These are phyloP conservation scores for Drosophila micromelanica DNA, from an alignment of 1,140 invertebrate species.

Conservation along the genomic window DNA sequence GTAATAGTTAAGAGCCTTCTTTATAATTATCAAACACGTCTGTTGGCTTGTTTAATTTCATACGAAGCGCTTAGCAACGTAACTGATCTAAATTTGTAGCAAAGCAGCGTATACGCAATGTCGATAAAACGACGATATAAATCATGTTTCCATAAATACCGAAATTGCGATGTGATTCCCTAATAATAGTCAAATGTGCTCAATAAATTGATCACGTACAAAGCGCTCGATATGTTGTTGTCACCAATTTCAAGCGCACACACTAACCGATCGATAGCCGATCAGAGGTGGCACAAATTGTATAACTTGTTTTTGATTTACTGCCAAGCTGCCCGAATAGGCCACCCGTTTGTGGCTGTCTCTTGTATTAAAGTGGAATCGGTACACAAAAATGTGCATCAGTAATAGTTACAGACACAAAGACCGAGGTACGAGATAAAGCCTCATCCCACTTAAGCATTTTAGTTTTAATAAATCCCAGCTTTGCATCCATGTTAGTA, in stretches of 20 bases:
- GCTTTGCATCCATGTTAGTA: constrained; percentile 55
- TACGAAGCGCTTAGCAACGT: constrained; percentile 51
- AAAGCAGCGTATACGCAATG: constrained; percentile 70
- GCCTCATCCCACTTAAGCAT: constrained; percentile 21
- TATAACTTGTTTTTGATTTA: constrained; percentile 61
- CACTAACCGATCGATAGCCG: constrained; percentile 62
- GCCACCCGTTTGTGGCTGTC: constrained; percentile 21
- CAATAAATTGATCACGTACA: constrained; percentile 80
- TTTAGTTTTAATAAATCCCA: constrained; percentile 51
- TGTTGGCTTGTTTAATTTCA: constrained; percentile 15
- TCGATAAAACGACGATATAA: constrained; percentile 48
- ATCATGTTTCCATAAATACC: constrained; percentile 76
- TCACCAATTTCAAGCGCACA: constrained; percentile 67
- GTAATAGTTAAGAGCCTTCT: background rate
- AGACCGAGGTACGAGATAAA: background rate
- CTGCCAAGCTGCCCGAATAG: constrained; percentile 43
- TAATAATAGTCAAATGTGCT: constrained; percentile 84
- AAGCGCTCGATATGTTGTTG: constrained; percentile 61
- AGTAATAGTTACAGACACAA: constrained; percentile 5
- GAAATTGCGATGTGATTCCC: constrained; percentile 68
- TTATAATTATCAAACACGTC: background rate
- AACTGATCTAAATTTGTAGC: constrained; percentile 71
- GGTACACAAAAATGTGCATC: constrained; percentile 59
- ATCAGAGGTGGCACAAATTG: constrained; percentile 63
- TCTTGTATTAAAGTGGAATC: constrained; percentile 79